These are phyloP conservation scores for Samia ricini DNA, from an alignment of 1,140 invertebrate genomes.

Conservation along the genomic window DNA sequence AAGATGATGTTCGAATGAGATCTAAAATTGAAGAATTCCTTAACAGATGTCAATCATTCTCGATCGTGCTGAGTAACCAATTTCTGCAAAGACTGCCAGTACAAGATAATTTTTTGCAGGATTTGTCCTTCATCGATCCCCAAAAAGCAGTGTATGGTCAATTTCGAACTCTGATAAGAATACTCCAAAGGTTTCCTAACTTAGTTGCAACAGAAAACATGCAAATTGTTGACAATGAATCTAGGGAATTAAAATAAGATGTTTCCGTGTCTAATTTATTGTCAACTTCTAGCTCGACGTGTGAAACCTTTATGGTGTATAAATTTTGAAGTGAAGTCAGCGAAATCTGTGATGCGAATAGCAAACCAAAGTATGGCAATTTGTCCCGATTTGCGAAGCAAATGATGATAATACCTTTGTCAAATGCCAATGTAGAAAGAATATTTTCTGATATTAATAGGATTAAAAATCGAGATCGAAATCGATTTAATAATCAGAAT, in stretches of 20 bases:
- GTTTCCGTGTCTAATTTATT: no score
- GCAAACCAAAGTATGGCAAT: constrained; percentile 9
- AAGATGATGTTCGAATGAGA: constrained; percentile 6
- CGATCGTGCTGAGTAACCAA: constrained; percentile 1
- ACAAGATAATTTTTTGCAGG: constrained; percentile 3
- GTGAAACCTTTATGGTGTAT: constrained; percentile 3
- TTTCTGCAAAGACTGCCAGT: background rate
- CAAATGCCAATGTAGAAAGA: constrained; percentile 11
- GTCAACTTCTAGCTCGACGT: no score
- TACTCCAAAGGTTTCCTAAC: constrained; percentile 13
- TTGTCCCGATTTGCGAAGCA: constrained; percentile 4
- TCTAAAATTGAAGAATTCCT: constrained; percentile 6
- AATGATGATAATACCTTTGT: constrained; percentile 7
- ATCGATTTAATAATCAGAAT: constrained; percentile 14
- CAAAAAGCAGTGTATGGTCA: constrained; percentile 11
- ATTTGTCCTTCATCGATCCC: constrained; percentile 9
- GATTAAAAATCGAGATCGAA: constrained; percentile 12
- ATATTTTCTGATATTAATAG: constrained; percentile 13
- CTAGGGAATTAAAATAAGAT: constrained; percentile 11
- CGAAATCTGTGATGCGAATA: constrained; percentile 11
- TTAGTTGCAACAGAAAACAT: constrained; percentile 9
- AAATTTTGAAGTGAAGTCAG: constrained; percentile 11
- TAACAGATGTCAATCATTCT: background rate
- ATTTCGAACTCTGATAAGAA: constrained; percentile 10
- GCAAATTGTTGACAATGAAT: constrained; percentile 17